Base-by-base conservation (phyloP, 2,888 invertebrate species). In the Bimastos eiseni region DNA sequence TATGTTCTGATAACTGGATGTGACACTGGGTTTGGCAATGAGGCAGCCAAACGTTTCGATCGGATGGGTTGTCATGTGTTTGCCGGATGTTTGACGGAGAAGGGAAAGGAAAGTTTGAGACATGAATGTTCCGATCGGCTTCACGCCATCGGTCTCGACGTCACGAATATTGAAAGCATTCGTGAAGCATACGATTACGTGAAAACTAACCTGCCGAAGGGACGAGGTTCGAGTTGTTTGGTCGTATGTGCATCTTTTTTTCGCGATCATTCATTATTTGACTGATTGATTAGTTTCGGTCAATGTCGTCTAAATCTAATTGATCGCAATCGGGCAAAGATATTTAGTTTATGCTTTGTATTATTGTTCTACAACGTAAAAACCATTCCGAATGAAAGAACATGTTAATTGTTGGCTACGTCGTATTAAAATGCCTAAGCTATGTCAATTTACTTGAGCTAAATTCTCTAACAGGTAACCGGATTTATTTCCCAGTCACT, bases 101-200 rank as follows among this genome's bases (percentile, higher is more conserved):
- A 90, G 21, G 90, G 89, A 34, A 89, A 34, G 38, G 90, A 89
- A 30, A 36, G 36, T 30, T n/a, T 90, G 33, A 89, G 38, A n/a
- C 38, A 89, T 30, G 33, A 44, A 24, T 90, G 89, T 37, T 90
- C 90, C 38, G 37, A 37, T 33, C 44, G 70, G n/a, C 88, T 95
- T 90, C 93, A 93, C 90, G 91, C 94, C 89, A 91, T 95, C 90
- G 93, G 94, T 91, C 92, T 95, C 90, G 94, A 94, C 93, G 93
- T 95, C 34, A 95, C 94, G 83, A 94, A 93, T 89, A 91, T 92
- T 33, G 93, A 94, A 83, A 90, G 49, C 55, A 70, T 90, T 36
- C 89, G 89, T n/a, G 49, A 89, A 19, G 89, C 89, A 4, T 89
- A 44, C 89, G 89, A 89, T n/a, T 89, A 44, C 33, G 89, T 89